Evolutionary conservation across 2,888 invertebrate species (phyloP).

Genomic region (Dichetophora obliterata): DNA sequence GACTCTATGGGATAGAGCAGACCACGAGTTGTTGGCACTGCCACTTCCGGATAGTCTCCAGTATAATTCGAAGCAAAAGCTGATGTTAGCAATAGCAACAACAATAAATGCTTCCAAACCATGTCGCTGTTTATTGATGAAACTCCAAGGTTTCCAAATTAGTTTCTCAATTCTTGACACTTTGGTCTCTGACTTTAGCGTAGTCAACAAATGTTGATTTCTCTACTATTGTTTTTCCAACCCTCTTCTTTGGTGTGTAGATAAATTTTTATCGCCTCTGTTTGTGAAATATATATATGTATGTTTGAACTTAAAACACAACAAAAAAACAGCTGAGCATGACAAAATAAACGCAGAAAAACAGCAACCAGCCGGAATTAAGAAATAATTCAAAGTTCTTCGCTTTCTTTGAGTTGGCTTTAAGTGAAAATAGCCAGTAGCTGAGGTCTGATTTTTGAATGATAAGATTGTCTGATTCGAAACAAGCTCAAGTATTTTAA

Average conservation of each 20-base stretch:
- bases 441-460: too few species aligned
- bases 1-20: conserved; percentile 75
- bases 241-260: neutral
- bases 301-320: too few species aligned
- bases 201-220: too few species aligned
- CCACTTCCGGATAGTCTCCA: neutral
- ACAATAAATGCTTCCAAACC: neutral
- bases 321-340: conserved; percentile 35
- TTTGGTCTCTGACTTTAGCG: neutral
- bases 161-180: neutral
- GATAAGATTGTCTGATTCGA: too few species aligned
- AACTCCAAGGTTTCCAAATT: too few species aligned
- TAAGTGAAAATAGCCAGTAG: neutral
- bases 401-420: too few species aligned
- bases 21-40: conserved; percentile 51
- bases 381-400: neutral
- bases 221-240: neutral
- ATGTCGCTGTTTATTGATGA: neutral
- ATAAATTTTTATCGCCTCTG: neutral
- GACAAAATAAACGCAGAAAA: neutral
- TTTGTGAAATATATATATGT: too few species aligned
- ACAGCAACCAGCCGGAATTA: neutral
- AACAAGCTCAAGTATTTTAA: too few species aligned
- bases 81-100: neutral
- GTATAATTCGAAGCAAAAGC: neutral